Evolutionary conservation across 2,888 invertebrate genomes (phyloP), one percentile per base, ranked within the genome.

Genomic region (Parochlus steinenii): DNA sequence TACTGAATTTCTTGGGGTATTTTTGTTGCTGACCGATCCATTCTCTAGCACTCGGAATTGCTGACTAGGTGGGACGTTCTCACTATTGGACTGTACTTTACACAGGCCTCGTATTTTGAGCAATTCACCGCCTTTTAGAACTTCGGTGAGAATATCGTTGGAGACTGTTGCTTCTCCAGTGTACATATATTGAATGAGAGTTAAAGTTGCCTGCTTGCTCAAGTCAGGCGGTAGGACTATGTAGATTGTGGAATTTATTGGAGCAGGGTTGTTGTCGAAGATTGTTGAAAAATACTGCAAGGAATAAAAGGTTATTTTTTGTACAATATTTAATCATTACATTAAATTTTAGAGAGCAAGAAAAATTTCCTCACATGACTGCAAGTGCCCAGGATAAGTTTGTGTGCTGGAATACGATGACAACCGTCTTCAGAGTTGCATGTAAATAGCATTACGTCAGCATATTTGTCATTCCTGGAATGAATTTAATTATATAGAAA

Each of bases 161-260:
- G 81, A 79, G 18, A 85, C 83, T 27, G 83, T 83, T 18, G 83
- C 80, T 42, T 59, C 50, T 46, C 74, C 74, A 55, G 74, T 76
- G 58, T 85, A 85, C 81, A 85, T 85, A 53, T 85, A 85, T 49
- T 85, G 80, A 26, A 85, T 74, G 12, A 85, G 63, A 41, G 80
- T 78, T 54, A 80, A 79, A 45, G 85, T 63, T 6, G 82, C 81
- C 43, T 77, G 74, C 41, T 77, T 75, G 23, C 74, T 77, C 42
- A 85, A 75, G 51, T 83, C 83, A 3, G 82, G 74, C 10, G 85
- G 85, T 43, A 85, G 64, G 20, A 85, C 76, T 31, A 81, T 71
- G 44, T 78, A 69, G 6, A 75, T 55, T 47, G 68, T 61, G 15
- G 54, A 52, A 32, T 67, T 69, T 20, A 49, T 44, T 20, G 53